phyloP scores from a whole-genome alignment of 2,888 invertebrate species.

The Brachyptera risi region DNA sequence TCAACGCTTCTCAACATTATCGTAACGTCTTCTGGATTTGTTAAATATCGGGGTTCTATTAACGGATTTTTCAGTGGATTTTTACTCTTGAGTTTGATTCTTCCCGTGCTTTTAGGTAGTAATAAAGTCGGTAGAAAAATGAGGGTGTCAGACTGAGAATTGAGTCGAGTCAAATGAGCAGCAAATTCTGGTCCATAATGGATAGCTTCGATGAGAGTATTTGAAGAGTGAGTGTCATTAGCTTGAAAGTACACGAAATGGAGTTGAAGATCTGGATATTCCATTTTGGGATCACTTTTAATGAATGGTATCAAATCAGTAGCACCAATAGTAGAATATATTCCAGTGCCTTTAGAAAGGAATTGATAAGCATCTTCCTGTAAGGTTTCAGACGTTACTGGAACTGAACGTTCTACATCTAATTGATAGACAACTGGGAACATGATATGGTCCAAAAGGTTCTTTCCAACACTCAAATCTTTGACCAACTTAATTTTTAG shows the following conservation, averaged over 20 bases:
- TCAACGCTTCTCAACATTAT: slow-evolving; percentile 39
- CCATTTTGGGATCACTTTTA: slow-evolving; percentile 40
- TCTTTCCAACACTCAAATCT: slow-evolving; percentile 49
- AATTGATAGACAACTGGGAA: not conserved
- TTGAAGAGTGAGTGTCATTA: not conserved
- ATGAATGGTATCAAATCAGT: not conserved
- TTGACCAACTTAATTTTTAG: slow-evolving; percentile 28
- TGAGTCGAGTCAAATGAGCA: not conserved
- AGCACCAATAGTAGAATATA: slow-evolving; percentile 44
- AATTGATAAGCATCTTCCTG: slow-evolving; percentile 37
- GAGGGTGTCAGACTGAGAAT: not conserved
- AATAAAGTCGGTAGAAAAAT: slow-evolving; percentile 21
- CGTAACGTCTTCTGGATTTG: slow-evolving; percentile 44
- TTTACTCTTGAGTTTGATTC: slow-evolving; percentile 42
- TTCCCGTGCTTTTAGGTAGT: slow-evolving; percentile 41
- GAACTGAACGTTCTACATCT: not conserved
- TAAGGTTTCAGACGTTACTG: not conserved
- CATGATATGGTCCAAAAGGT: slow-evolving; percentile 51
- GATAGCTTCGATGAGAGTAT: not conserved
- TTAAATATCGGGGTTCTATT: slow-evolving; percentile 51
- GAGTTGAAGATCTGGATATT: slow-evolving; percentile 86
- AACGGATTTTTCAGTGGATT: slow-evolving; percentile 50
- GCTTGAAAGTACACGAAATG: slow-evolving; percentile 65
- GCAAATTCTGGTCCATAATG: not conserved
- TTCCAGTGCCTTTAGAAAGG: slow-evolving; percentile 42